A percentile compares a stretch with the other conserved stretches of the same genome.
phyloP scores from a whole-genome alignment of 1,140 invertebrate genomes.

The Aphelenchoides avenae region DNA sequence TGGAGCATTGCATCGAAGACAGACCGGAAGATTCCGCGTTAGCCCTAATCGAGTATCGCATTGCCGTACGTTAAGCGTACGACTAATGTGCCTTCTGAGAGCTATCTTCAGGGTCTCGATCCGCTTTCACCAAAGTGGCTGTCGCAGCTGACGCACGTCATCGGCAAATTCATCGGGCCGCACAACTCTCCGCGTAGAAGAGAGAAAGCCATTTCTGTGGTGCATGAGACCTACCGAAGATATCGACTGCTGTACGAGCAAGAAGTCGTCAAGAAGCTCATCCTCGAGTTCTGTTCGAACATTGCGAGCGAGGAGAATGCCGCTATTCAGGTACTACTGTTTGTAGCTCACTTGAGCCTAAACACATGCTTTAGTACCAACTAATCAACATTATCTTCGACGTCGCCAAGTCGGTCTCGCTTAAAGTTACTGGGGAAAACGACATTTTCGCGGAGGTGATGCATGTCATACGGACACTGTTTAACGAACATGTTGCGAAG shows the following conservation, averaged over 20 bases:
- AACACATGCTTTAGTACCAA: constrained; percentile 19
- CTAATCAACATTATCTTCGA: constrained; percentile 16
- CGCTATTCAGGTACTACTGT: constrained; percentile 14
- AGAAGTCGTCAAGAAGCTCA: constrained; percentile 7
- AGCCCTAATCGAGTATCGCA: constrained; percentile 16
- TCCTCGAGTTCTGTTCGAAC: constrained; percentile 6
- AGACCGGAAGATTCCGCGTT: constrained; percentile 5
- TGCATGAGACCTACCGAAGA: constrained; percentile 13
- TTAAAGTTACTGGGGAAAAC: constrained; percentile 9
- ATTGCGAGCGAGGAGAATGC: neutral
- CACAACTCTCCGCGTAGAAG: constrained; percentile 11
- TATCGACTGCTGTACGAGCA: constrained; percentile 11
- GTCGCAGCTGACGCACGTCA: neutral
- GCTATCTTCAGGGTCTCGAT: neutral
- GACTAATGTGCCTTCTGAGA: neutral
- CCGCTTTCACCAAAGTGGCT: constrained; percentile 3
- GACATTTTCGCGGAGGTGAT: constrained; percentile 23
- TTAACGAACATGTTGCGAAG: constrained; percentile 14
- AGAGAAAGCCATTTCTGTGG: constrained; percentile 17
- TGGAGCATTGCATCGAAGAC: constrained; percentile 9
- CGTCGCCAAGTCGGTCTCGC: constrained; percentile 11
- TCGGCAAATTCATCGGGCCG: constrained; percentile 5
- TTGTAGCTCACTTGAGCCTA: too few species aligned
- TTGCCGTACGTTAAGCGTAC: constrained; percentile 15
- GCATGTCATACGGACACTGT: constrained; percentile 2